Conservation (phyloP, 2,113 vertebrate genomes). For the Delphinus delphis region DNA sequence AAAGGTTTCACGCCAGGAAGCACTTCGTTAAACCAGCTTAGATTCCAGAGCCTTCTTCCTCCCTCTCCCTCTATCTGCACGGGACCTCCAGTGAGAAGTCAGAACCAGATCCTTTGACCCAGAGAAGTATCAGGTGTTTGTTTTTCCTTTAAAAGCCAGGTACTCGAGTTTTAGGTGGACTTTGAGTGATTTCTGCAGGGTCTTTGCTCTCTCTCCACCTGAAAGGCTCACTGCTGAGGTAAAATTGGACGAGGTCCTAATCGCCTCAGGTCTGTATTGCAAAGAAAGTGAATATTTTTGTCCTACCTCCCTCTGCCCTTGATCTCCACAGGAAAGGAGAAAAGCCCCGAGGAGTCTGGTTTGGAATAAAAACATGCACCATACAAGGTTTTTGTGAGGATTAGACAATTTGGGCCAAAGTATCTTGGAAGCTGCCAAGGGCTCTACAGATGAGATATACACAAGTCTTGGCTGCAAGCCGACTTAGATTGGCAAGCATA, state of each 20-base stretch:
- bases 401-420: conserved; percentile 42
- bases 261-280: background rate
- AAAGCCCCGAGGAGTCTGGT: background rate
- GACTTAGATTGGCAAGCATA: background rate
- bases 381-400: background rate
- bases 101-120: background rate
- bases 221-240: background rate
- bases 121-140: background rate
- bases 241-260: background rate
- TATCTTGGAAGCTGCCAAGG: background rate
- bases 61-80: background rate
- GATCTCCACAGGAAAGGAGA: background rate
- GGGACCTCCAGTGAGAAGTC: background rate
- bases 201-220: background rate
- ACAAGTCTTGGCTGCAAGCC: background rate
- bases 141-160: background rate
- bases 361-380: background rate
- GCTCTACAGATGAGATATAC: background rate
- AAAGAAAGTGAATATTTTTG: conserved; percentile 7
- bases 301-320: background rate
- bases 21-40: background rate
- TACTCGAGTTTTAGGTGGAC: background rate
- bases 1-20: background rate
- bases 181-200: background rate
- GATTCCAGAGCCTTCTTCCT: background rate